Base-by-base conservation (phyloP, 2,797 vertebrate genomes). In the Sus cebifrons region DNA sequence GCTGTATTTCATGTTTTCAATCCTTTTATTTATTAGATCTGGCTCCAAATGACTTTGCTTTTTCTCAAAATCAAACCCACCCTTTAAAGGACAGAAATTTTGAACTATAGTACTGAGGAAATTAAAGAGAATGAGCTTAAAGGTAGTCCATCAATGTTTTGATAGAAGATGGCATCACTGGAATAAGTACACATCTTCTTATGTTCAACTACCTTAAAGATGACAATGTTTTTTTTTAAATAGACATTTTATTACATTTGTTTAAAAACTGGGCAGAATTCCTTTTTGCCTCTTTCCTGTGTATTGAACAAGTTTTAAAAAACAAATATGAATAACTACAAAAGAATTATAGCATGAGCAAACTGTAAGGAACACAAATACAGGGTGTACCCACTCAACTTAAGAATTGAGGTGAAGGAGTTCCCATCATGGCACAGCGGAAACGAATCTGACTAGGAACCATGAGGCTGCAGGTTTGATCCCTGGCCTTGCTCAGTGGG, bases 251-350 rank as follows among this genome's bases (percentile, higher is more conserved):
- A n/a, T 49, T 60, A 62, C 40, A 32, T 75, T 84, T 95, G 44
- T 78, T 89, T 79, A 54, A 92, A 97, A 92, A 64, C 2, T 73
- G 84, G 62, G 49, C 56, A 94, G 70, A 40, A 92, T 79, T 78
- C 88, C 75, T 77, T 78, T 89, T 70, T 77, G n/a, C 54, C 77
- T 36, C 20, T 58, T 79, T 79, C 32, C 52, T 56, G 18, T 18
- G 3, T 49, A 95, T 12, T 90, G 44, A 94, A 87, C 6, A 89
- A 71, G 25, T 85, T 89, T 94, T 32, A 60, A 15, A 68, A 87
- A 83, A 62, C 44, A 95, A 82, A 73, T 86, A 89, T 83, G 13
- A 94, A 73, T 74, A 77, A 89, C 86, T 85, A 89, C n/a, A 87
- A 49, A 92, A 94, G 36, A 86, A 88, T 84, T 68, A 82, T 17